Base-by-base conservation (phyloP, 2,113 vertebrate genomes). In the Gavia stellata region DNA sequence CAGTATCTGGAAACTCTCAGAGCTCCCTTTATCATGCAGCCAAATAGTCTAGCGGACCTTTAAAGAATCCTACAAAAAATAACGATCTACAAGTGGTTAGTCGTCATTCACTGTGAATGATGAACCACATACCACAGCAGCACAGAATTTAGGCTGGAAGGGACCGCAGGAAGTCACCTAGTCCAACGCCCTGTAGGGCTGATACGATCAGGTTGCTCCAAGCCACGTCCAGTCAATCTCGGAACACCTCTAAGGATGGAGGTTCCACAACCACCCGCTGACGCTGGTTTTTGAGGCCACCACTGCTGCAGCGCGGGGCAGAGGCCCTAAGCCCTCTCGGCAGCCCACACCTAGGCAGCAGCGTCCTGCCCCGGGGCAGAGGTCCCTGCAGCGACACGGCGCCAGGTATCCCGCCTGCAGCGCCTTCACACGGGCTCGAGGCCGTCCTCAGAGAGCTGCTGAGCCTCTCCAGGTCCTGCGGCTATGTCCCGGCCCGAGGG, bases 161-260 rank as follows among this genome's bases (percentile, higher is more conserved):
- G 28, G 7, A 4, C 42, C 29, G 26, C 5, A 1, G 50, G 38
- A 42, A 36, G 28, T 11, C 59, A 31, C 0, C 40, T 6, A 16
- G n/a, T 2, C 52, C 53, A 38, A 3, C 8, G 18, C 26, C 14
- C 52, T 5, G 6, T 1, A 12, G 28, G 18, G 24, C 38, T 4
- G 4, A 12, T 4, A 10, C 28, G 2, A 6, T 2, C 45, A 2
- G 26, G 40, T 4, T 31, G 23, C 66, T 15, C 50, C 50, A 6
- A 28, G 33, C 58, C 42, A 3, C 0, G 5, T 10, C 28, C 71
- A 14, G 40, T 9, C 42, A 7, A 1, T 3, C 44, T 17, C 36
- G 9, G 15, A 29, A 8, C 28, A 5, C 31, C 29, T 14, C 66
- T 28, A 6, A 7, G 12, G 44, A 50, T 0, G 7, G 21, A 12